Evolutionary conservation across 2,113 vertebrate genomes (phyloP).

Genomic region (Alethe diademata): DNA sequence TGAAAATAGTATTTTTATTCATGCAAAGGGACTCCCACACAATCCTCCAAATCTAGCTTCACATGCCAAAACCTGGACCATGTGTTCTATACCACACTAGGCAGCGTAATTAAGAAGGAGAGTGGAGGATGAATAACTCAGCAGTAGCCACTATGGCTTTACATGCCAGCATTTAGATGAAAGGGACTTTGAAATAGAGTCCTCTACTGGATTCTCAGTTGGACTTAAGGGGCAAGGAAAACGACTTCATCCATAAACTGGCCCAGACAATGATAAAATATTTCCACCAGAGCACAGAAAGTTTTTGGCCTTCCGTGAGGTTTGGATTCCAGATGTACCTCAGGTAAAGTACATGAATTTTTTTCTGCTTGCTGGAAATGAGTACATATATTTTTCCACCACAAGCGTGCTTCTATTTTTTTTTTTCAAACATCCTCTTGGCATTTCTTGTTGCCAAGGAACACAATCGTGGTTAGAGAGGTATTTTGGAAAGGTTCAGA

Average conservation of each 20-base stretch:
- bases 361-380: not conserved
- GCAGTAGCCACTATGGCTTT: not conserved
- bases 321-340: not conserved
- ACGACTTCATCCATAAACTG: not conserved
- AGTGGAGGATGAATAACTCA: not conserved
- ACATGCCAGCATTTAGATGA: not conserved
- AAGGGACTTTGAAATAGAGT: not conserved
- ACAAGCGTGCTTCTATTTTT: not conserved
- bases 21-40: not conserved
- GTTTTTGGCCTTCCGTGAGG: not conserved
- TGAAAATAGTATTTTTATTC: conserved; percentile 29
- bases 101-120: not conserved
- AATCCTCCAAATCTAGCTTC: not conserved
- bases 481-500: not conserved
- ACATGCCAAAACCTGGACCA: not conserved
- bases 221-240: not conserved
- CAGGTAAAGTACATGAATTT: not conserved
- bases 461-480: not conserved
- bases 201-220: not conserved
- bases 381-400: not conserved
- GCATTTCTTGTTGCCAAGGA: not conserved
- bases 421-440: not conserved
- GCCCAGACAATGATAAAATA: not conserved
- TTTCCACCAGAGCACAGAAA: not conserved
- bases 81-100: not conserved